A percentile compares a stretch with the other conserved stretches of the same genome.
Evolutionary conservation across 2,888 invertebrate species (phyloP).

Genomic region (Entomobrya proxima): DNA sequence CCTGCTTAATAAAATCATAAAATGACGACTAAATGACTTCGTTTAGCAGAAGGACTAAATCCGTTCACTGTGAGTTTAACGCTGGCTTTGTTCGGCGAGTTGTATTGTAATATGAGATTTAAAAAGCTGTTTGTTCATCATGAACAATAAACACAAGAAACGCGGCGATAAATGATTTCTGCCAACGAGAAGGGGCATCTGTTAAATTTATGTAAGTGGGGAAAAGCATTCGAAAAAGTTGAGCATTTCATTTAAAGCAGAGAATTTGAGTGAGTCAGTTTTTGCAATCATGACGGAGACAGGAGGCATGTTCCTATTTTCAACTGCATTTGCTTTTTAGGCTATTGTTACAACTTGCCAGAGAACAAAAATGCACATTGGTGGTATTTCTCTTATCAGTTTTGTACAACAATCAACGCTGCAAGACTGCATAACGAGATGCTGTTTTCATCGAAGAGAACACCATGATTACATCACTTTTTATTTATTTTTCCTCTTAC

Average conservation of each 20-base stretch:
- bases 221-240: background rate
- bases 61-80: background rate
- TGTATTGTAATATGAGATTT: constrained; percentile 8
- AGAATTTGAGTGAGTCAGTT: background rate
- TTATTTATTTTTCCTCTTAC: constrained; percentile 51
- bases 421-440: background rate
- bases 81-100: background rate
- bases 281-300: background rate
- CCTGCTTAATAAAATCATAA: background rate
- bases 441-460: constrained; percentile 19
- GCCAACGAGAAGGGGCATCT: background rate
- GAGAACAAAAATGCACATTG: background rate
- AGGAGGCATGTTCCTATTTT: constrained; percentile 24
- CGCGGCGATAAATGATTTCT: background rate
- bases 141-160: background rate
- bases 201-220: background rate
- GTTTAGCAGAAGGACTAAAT: background rate
- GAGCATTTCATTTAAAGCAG: background rate
- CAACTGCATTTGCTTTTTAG: constrained; percentile 54
- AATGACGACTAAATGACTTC: background rate
- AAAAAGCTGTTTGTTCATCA: background rate
- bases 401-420: background rate
- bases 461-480: constrained; percentile 61
- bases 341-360: constrained; percentile 47
- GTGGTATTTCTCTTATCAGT: constrained; percentile 34